Evolutionary conservation across 2,797 vertebrate genomes (phyloP), one percentile per base, ranked within the genome.

Genomic region (Lycodopsis pacificus): DNA sequence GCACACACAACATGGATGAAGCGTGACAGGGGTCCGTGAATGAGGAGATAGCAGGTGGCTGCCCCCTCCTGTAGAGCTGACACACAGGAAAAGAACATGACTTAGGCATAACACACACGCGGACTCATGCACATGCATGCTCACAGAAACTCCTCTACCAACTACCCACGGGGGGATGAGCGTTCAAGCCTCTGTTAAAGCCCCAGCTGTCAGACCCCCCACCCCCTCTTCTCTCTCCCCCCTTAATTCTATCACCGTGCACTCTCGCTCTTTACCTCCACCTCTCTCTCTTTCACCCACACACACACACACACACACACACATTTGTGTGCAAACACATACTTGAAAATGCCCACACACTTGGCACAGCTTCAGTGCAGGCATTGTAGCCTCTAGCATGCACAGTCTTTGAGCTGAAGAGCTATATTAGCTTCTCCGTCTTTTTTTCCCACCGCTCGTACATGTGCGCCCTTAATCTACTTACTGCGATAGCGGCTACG

Each of bases 21-120:
- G 82, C 58, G 8, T 86, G 83, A 83, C 73, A 77, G 53, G 6
- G 53, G 65, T 73, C 73, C 70, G 53, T 25, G 68, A 76, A 71
- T 40, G 61, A 73, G 54, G 34, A 65, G 63, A 76, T 62, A 75
- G 79, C 87, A 89, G 80, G 87, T 85, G 76, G 76, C 25, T 42
- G 9, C 61, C 42, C 73, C 82, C 53, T 25, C 77, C 84, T 42
- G 70, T 79, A 70, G 85, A 88, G 88, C 85, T 89, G 86, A 90
- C 80, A 77, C 53, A 51, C 32, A 73, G 40, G 72, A 84, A 80
- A 82, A 79, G 67, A 71, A 25, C 66, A 79, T 64, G 53, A 36
- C 54, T 64, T 48, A 38, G 34, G 64, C 40, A 58, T 40, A 27
- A 65, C 56, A 49, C 69, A 49, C 56, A 49, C 56, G 30, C 46